Evolutionary conservation across 2,797 vertebrate species (phyloP), one percentile per base, ranked within the genome.

Genomic region (Myotis findleyi): DNA sequence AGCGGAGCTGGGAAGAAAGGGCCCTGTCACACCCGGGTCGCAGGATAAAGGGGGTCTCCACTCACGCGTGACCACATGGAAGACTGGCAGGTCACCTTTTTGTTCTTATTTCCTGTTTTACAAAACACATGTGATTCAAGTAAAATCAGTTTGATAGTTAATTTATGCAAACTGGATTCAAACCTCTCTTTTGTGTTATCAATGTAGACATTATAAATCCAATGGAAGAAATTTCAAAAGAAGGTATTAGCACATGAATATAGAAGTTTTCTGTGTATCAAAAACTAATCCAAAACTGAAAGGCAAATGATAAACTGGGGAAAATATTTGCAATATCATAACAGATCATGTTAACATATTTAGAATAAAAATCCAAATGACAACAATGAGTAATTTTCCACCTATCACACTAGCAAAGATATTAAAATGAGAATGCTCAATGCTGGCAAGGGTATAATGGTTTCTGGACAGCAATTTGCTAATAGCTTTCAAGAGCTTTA

Each of bases 321-420:
- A 1, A 84, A 82, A 93, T 66, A 84, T 33, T 41, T 91, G 47
- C 12, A 83, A 27, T 68, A 77, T 71, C 25, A 27, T 36, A 76
- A 69, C 13, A 89, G 44, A 81, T 36, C 53, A 90, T 72, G 21
- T 69, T 89, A 94, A 82, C 86, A 59, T 38, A 82, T 30, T 79
- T 76, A 83, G 20, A 80, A 91, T 76, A 84, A 80, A 96, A 75
- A 94, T 38, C 90, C 71, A 86, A 66, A 89, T 69, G 53, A 87
- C 86, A 73, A 53, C 16, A 84, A 94, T 73, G 8, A 53, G 27
- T 25, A 91, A 82, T 90, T 87, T 82, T 89, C 76, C 9, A 83
- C 23, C 47, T n/a, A 71, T 30, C 25, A 89, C 3, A 94, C 25
- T 53, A 30, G 41, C 14, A 84, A 92, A 84, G 47, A 79, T 82